phyloP scores from a whole-genome alignment of 1,140 invertebrate genomes.

The Bradysia coprophila region DNA sequence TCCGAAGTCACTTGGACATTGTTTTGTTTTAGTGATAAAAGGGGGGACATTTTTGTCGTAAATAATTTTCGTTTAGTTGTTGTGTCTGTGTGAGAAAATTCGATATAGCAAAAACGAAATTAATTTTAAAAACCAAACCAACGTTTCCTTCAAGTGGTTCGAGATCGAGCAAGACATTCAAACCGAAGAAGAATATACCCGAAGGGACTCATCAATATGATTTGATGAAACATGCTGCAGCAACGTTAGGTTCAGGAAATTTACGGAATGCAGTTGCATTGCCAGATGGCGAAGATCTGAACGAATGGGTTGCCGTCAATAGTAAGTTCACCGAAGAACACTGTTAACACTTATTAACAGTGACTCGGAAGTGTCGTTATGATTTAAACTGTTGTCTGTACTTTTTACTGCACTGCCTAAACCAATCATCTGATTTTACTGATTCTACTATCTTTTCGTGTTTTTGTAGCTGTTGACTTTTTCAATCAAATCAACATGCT shows the following conservation, averaged over 20 bases:
- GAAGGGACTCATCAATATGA: slow-evolving; percentile 99
- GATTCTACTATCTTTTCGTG: background rate
- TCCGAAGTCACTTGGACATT: no score
- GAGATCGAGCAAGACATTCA: slow-evolving; percentile 88
- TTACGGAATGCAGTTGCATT: slow-evolving; percentile 87
- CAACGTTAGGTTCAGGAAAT: slow-evolving; percentile 94
- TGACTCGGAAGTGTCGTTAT: no score
- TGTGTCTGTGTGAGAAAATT: no score
- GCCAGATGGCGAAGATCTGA: slow-evolving; percentile 96
- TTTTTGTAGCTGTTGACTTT: slow-evolving; percentile 84
- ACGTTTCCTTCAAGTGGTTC: background rate
- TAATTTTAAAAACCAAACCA: no score
- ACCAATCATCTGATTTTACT: no score
- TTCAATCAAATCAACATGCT: slow-evolving; percentile 99
- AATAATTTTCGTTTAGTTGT: no score
- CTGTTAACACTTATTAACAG: no score
- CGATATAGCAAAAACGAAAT: no score
- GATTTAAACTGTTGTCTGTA: no score
- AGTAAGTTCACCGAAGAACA: slow-evolving; percentile 44
- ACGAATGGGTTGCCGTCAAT: slow-evolving; percentile 99
- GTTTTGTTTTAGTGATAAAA: no score
- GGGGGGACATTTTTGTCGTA: no score
- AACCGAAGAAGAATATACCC: slow-evolving; percentile 97
- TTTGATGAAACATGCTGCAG: slow-evolving; percentile 97
- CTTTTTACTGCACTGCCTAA: no score